Percentiles rank a stretch among this genome's conserved stretches.
These are phyloP conservation scores for Albula glossodonta DNA, from an alignment of 2,113 vertebrate species.

Conservation along the genomic window DNA sequence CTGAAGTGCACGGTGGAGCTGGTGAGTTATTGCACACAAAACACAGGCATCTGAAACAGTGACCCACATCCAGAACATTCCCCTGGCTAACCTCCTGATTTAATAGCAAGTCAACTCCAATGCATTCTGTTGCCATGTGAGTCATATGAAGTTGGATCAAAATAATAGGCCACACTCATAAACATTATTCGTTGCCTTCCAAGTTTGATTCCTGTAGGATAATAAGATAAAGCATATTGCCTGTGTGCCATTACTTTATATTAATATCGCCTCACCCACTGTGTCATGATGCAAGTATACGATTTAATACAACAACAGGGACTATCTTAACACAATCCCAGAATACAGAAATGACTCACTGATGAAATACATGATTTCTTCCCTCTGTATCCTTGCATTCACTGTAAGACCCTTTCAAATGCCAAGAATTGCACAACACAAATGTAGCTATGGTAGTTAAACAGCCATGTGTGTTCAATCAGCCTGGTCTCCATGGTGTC, in stretches of 20 bases:
- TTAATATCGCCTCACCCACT: not conserved
- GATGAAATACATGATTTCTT: not conserved
- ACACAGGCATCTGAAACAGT: slow-evolving; percentile 9
- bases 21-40: not conserved
- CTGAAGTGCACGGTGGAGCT: not conserved
- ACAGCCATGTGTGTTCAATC: slow-evolving; percentile 68
- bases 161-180: slow-evolving; percentile 43
- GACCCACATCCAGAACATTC: slow-evolving; percentile 1
- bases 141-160: slow-evolving; percentile 39
- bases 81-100: slow-evolving; percentile 13
- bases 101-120: slow-evolving; percentile 18
- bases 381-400: not conserved
- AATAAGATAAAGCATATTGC: not conserved
- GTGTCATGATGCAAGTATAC: not conserved
- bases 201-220: slow-evolving; percentile 16
- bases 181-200: slow-evolving; percentile 37
- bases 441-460: slow-evolving; percentile 50
- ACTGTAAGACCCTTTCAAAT: slow-evolving; percentile 34
- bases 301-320: slow-evolving; percentile 2
- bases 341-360: slow-evolving; percentile 1
- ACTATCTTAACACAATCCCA: not conserved
- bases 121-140: slow-evolving; percentile 36
- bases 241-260: not conserved
- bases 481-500: slow-evolving; percentile 44
- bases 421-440: slow-evolving; percentile 63